Percentiles rank a stretch among this genome's conserved stretches.
Conservation (phyloP, 92 coral and sea anemone species). For the Bergia sp. region DNA sequence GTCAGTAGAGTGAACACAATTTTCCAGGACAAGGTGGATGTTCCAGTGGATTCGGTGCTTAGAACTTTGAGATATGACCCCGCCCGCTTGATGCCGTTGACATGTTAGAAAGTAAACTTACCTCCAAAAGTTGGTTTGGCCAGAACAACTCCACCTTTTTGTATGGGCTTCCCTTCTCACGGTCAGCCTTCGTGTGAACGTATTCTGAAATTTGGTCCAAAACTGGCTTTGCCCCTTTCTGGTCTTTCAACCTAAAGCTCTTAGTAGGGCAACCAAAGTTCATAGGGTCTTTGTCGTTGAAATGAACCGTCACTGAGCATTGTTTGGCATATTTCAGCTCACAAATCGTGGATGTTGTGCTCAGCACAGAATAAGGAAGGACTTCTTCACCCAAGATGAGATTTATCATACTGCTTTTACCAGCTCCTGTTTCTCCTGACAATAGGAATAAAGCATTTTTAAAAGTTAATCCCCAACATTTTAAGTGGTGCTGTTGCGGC, state of each 20-base stretch:
- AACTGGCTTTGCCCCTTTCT: neutral
- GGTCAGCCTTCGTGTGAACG: neutral
- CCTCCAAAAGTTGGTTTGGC: neutral
- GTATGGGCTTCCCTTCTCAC: neutral
- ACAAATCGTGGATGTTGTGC: too few relatives aligned
- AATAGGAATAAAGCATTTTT: too few relatives aligned
- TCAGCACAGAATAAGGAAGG: neutral
- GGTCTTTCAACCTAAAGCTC: neutral
- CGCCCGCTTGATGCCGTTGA: too few relatives aligned
- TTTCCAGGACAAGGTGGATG: too few relatives aligned
- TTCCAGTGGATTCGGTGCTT: too few relatives aligned
- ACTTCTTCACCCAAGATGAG: constrained; percentile 3
- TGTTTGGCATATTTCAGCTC: neutral
- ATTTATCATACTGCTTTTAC: neutral
- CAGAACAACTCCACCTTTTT: neutral
- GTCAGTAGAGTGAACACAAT: too few relatives aligned
- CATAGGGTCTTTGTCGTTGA: neutral
- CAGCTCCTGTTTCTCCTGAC: constrained; percentile 14
- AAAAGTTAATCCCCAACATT: too few relatives aligned
- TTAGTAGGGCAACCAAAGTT: neutral
- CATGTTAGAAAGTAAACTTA: neutral
- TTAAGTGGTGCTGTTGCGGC: too few relatives aligned
- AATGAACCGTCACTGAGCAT: neutral
- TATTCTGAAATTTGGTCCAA: neutral
- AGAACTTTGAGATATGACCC: too few relatives aligned